Conservation (phyloP, 2,113 vertebrate genomes). For the Elanus axillaris region DNA sequence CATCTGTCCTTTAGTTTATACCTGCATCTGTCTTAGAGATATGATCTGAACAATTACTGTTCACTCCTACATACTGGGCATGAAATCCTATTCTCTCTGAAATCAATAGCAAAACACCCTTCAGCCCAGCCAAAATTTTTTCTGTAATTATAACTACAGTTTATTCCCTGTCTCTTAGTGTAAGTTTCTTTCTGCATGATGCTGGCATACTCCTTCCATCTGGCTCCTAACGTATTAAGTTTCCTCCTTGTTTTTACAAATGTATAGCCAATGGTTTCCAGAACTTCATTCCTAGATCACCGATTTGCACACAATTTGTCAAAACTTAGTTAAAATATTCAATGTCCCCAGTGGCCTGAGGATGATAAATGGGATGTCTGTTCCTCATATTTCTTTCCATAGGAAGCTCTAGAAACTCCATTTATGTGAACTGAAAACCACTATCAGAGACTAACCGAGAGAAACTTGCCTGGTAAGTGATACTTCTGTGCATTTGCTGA, state of each 20-base stretch:
- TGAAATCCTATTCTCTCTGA: background rate
- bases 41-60: background rate
- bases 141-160: background rate
- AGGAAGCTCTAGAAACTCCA: slow-evolving; percentile 32
- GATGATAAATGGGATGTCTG: slow-evolving; percentile 52
- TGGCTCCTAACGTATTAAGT: slow-evolving; percentile 6
- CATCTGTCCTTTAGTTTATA: background rate
- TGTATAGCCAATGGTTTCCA: slow-evolving; percentile 27
- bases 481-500: slow-evolving; percentile 29
- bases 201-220: slow-evolving; percentile 3
- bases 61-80: background rate
- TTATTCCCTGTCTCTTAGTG: background rate
- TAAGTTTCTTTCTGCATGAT: background rate
- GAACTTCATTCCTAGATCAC: slow-evolving; percentile 22
- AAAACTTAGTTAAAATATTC: slow-evolving; percentile 46
- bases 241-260: slow-evolving; percentile 36
- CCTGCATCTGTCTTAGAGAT: background rate
- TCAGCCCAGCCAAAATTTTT: background rate
- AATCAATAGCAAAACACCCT: background rate
- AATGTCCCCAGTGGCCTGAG: background rate
- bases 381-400: slow-evolving; percentile 27
- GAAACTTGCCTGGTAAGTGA: slow-evolving; percentile 22
- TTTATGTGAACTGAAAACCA: slow-evolving; percentile 21
- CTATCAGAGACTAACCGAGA: background rate
- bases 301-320: slow-evolving; percentile 32